A percentile compares a stretch with the other conserved stretches of the same genome.
Evolutionary conservation across 2,888 invertebrate genomes (phyloP).

Genomic region (Creontiades dilutus): DNA sequence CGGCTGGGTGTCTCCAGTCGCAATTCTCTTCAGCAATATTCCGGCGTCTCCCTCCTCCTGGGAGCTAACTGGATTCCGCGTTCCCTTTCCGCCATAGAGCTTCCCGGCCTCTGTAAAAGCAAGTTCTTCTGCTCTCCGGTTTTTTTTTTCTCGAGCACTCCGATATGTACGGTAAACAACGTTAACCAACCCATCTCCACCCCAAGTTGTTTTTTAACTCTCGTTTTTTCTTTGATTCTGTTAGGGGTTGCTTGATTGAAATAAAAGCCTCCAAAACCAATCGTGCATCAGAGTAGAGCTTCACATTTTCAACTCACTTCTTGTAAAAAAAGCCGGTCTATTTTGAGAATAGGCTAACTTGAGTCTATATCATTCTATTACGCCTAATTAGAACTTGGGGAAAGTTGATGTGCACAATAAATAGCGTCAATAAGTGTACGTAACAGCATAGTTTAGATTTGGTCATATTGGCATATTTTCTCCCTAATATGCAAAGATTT

Average conservation of each 20-base stretch:
- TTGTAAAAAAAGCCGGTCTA: too few species aligned
- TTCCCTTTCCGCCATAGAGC: background rate
- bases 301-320: too few species aligned
- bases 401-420: too few species aligned
- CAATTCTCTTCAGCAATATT: background rate
- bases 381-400: too few species aligned
- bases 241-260: background rate
- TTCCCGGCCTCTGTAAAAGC: background rate
- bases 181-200: background rate
- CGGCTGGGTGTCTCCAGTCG: background rate
- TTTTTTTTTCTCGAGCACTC: background rate
- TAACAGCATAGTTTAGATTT: too few species aligned
- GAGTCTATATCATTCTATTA: too few species aligned
- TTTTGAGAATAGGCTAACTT: too few species aligned
- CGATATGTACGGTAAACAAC: constrained; percentile 30
- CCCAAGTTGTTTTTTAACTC: background rate
- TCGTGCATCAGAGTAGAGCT: background rate
- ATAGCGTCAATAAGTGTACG: too few species aligned
- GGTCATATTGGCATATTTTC: too few species aligned
- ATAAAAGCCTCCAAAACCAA: background rate
- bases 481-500: too few species aligned
- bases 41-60: background rate
- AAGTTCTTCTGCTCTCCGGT: constrained; percentile 1
- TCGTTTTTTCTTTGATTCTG: background rate
- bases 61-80: constrained; percentile 11